Evolutionary conservation across 2,797 vertebrate genomes (phyloP).

Genomic region (Helicolenus hilgendorfi): DNA sequence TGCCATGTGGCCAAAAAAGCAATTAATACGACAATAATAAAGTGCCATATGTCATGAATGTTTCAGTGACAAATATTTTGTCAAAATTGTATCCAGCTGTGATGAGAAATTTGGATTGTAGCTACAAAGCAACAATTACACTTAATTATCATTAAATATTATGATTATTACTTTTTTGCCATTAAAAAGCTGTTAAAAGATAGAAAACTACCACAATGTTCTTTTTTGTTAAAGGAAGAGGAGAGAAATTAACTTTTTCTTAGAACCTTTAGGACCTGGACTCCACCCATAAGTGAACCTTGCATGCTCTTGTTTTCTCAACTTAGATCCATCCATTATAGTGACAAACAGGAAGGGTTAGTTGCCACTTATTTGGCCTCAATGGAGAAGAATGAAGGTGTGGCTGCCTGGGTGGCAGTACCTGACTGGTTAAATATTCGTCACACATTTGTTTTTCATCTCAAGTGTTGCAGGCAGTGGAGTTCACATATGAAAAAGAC

Average conservation of each 20-base stretch:
- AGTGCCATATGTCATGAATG: not conserved
- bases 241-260: not conserved
- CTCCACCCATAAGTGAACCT: not conserved
- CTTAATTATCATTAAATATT: not conserved
- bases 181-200: not conserved
- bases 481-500: not conserved
- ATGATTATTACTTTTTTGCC: not conserved
- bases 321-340: not conserved
- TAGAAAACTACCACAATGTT: not conserved
- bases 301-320: not conserved
- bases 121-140: not conserved
- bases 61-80: not conserved
- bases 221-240: not conserved
- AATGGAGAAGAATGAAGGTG: not conserved
- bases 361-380: not conserved
- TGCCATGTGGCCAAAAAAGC: not conserved
- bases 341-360: not conserved
- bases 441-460: not conserved
- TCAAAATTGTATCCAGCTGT: not conserved
- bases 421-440: not conserved
- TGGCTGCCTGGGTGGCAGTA: not conserved
- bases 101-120: not conserved
- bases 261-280: not conserved
- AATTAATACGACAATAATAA: not conserved
- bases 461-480: not conserved